A percentile compares a stretch with the other conserved stretches of the same genome.
These are phyloP conservation scores for Probaryconus sp. DNA, from an alignment of 1,140 invertebrate species.

Conservation along the genomic window DNA sequence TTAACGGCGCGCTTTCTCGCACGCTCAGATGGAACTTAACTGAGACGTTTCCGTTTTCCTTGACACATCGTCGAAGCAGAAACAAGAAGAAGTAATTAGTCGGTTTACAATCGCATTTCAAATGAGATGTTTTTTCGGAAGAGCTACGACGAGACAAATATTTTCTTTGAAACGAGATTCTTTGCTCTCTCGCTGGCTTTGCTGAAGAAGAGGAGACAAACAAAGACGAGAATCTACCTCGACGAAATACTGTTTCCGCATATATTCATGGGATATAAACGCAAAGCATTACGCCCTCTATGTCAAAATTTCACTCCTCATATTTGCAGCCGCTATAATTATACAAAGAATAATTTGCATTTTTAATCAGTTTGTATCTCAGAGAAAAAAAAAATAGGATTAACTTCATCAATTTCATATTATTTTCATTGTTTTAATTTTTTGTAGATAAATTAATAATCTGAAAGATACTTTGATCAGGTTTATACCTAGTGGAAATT, in stretches of 20 bases:
- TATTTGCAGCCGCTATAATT: constrained; percentile 32
- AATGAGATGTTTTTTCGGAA: constrained; percentile 26
- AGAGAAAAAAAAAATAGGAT: too few species aligned
- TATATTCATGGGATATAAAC: constrained; percentile 17
- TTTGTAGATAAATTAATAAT: too few species aligned
- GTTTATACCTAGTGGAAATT: too few species aligned
- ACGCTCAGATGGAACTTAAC: constrained; percentile 17
- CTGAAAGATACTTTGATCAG: too few species aligned
- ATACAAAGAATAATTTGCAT: constrained; percentile 34
- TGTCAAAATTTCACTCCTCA: background rate
- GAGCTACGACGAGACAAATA: constrained; percentile 42
- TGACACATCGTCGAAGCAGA: constrained; percentile 36
- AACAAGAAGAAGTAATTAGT: constrained; percentile 47
- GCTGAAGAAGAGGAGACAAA: constrained; percentile 31
- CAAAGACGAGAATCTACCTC: constrained; percentile 34
- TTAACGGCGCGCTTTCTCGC: constrained; percentile 34
- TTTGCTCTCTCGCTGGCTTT: constrained; percentile 21
- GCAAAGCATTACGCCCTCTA: constrained; percentile 3
- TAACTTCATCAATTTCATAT: too few species aligned
- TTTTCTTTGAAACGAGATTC: constrained; percentile 57
- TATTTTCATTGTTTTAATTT: background rate
- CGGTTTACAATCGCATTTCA: constrained; percentile 44
- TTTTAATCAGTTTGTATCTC: constrained; percentile 20
- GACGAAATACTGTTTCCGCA: constrained; percentile 42
- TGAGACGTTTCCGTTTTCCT: constrained; percentile 34